These are phyloP conservation scores for Seriola dumerili DNA, from an alignment of 2,113 vertebrate genomes.

Conservation along the genomic window DNA sequence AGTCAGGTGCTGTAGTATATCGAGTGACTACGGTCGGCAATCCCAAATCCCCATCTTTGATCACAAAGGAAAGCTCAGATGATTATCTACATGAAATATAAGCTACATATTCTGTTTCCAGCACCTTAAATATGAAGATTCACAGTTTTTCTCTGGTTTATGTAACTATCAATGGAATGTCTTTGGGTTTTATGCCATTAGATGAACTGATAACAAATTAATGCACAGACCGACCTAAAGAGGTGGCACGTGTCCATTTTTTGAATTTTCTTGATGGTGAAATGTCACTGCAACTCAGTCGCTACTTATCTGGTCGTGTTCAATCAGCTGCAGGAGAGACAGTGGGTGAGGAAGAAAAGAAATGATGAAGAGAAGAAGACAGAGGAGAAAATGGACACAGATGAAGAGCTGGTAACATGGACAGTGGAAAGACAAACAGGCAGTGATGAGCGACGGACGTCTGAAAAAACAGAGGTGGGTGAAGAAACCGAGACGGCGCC, in stretches of 20 bases:
- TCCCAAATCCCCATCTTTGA: neutral
- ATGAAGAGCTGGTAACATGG: neutral
- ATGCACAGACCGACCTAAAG: too few species aligned
- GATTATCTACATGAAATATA: neutral
- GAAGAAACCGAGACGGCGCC: conserved; percentile 6
- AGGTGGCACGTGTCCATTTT: too few species aligned
- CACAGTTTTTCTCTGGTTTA: neutral
- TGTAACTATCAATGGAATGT: too few species aligned
- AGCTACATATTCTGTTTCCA: neutral
- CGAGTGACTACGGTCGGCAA: too few species aligned
- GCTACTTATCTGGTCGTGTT: neutral
- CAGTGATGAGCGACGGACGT: neutral
- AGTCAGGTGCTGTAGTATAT: neutral
- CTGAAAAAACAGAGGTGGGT: too few species aligned
- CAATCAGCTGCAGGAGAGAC: neutral
- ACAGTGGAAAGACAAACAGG: neutral
- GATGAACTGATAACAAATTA: too few species aligned
- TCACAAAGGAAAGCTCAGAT: neutral
- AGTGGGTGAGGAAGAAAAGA: neutral
- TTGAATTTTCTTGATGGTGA: neutral
- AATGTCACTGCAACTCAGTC: neutral
- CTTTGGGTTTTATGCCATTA: too few species aligned
- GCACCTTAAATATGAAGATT: neutral
- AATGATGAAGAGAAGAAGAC: too few species aligned
- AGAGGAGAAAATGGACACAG: neutral